Base-by-base conservation (phyloP, 2,797 vertebrate species). In the Falco rusticolus region DNA sequence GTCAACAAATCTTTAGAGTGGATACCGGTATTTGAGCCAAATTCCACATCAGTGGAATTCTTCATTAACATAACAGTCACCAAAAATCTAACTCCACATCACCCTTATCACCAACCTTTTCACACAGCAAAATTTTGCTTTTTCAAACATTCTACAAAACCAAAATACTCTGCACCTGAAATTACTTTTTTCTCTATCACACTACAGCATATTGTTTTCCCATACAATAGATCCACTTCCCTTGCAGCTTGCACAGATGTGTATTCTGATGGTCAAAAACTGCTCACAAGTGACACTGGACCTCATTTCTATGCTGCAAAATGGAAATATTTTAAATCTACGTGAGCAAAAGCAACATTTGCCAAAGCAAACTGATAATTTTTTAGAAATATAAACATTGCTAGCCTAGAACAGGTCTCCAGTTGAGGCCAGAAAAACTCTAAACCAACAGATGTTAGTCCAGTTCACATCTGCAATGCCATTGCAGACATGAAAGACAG, bases 401-500 rank as follows among this genome's bases (percentile, higher is more conserved):
- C 24, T 56, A 81, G 41, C 18, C 33, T 45, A 34, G n/a, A 89
- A 34, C 21, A 60, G 15, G 19, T 22, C 28, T 33, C 53, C 41
- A 84, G 66, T 29, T 43, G 43, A 43, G 43, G 43, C 43, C 43
- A 43, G 43, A 43, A 43, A 43, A 43, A 43, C 43, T 43, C 43
- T 17, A 43, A 16, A 43, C 43, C 43, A 43, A 43, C 16, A 43
- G 43, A 16, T 84, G 18, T 54, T 84, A 45, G 74, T 41, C 56
- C 91, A 85, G 56, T 59, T 95, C 68, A 80, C 25, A 76, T 56
- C 91, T 91, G 91, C 82, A 94, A 70, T 41, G 78, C 89, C 9
- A 29, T 60, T 66, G 48, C 12, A 79, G 84, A 57, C 25, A 5
- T 7, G 15, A 77, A 59, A 59, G 48, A 66, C 50, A 85, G 64